A percentile compares a stretch with the other conserved stretches of the same genome.
Evolutionary conservation across 2,797 vertebrate genomes (phyloP).

Genomic region (Oryzias dopingdopingensis): DNA sequence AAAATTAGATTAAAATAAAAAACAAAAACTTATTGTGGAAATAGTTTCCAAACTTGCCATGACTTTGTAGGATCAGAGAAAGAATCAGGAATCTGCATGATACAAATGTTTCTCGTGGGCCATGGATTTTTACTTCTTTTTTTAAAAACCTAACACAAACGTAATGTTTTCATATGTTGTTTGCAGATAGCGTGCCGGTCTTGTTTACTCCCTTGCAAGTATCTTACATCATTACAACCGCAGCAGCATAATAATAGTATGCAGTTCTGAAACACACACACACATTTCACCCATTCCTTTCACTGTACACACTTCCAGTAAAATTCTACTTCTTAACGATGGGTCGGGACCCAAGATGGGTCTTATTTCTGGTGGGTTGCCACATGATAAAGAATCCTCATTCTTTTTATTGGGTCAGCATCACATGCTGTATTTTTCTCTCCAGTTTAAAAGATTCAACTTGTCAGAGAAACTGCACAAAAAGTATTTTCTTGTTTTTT

Average conservation of each 20-base stretch:
- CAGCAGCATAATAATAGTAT: conserved; percentile 74
- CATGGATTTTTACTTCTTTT: conserved; percentile 14
- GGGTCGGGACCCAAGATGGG: conserved; percentile 57
- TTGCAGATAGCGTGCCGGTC: conserved; percentile 67
- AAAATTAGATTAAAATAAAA: too few relatives aligned
- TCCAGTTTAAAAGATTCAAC: conserved; percentile 51
- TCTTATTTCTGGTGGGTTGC: conserved; percentile 59
- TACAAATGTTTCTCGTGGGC: background rate
- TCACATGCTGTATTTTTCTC: conserved; percentile 46
- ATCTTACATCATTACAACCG: conserved; percentile 73
- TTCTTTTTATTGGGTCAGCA: conserved; percentile 63
- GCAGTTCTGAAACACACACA: conserved; percentile 49
- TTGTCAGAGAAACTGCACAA: conserved; percentile 46
- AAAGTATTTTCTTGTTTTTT: conserved; percentile 45
- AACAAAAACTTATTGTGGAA: too few relatives aligned
- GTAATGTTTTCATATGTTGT: conserved; percentile 54
- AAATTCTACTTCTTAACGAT: conserved; percentile 62
- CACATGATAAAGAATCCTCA: conserved; percentile 68
- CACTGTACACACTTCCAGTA: conserved; percentile 72
- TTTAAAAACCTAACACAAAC: conserved; percentile 24
- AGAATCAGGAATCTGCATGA: background rate
- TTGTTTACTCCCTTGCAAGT: conserved; percentile 69
- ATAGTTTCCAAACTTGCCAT: background rate
- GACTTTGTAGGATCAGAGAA: background rate
- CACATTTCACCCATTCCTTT: conserved; percentile 63